Evolutionary conservation across 2,888 invertebrate genomes (phyloP).

Genomic region (Glyphotaelius pellucidus): DNA sequence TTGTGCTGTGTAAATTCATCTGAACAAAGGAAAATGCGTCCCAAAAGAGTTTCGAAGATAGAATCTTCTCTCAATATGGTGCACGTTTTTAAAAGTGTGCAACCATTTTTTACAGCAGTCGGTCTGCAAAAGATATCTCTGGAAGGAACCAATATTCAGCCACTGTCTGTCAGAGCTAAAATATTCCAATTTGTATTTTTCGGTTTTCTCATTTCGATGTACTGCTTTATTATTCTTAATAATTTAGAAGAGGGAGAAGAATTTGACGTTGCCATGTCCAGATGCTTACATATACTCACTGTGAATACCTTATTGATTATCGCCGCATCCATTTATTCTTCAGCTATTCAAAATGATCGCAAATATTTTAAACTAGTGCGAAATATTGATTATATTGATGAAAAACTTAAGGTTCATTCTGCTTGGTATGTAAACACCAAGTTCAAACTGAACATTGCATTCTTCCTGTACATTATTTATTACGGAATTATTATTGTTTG

Average conservation of each 20-base stretch:
- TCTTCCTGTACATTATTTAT: not conserved
- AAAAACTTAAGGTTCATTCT: not conserved
- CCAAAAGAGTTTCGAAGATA: not conserved
- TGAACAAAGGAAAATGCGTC: not conserved
- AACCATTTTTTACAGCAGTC: not conserved
- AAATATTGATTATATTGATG: not conserved
- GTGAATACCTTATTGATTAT: not conserved
- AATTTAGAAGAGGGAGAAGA: not conserved
- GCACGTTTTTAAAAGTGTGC: not conserved
- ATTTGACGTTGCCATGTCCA: not conserved
- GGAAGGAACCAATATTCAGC: not conserved
- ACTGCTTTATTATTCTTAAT: not conserved
- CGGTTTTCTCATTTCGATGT: not conserved
- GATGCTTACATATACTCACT: not conserved
- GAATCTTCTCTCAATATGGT: not conserved
- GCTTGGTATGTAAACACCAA: not conserved
- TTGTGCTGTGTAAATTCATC: not conserved
- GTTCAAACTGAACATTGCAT: not conserved
- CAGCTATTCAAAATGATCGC: not conserved
- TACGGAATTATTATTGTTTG: not conserved
- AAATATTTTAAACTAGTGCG: not conserved
- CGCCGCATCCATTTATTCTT: not conserved
- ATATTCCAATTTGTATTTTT: not conserved
- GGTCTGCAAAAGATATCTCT: not conserved
- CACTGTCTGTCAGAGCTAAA: not conserved